Conservation (phyloP, 2,888 invertebrate species). For the Isoperla grammatica region DNA sequence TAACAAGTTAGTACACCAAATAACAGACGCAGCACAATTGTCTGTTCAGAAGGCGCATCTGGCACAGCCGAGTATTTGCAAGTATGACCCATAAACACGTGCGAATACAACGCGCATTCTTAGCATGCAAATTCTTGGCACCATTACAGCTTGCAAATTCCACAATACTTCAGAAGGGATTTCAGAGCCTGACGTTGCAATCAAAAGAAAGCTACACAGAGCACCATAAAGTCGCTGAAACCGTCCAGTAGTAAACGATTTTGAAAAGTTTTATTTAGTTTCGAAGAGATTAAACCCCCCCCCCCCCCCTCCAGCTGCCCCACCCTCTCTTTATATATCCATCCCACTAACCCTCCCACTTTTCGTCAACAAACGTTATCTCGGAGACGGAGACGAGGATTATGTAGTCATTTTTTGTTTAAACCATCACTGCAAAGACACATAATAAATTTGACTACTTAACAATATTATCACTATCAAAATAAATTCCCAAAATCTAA, state of each 20-base stretch:
- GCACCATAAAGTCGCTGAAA: constrained; percentile 1
- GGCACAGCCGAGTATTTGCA: too few relatives aligned
- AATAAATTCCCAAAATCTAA: too few relatives aligned
- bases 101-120: not conserved
- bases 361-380: too few relatives aligned
- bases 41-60: too few relatives aligned
- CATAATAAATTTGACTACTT: too few relatives aligned
- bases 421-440: too few relatives aligned
- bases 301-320: not conserved
- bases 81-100: too few relatives aligned
- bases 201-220: constrained; percentile 1
- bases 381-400: too few relatives aligned
- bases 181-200: constrained; percentile 7
- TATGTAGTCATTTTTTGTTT: too few relatives aligned
- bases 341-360: not conserved
- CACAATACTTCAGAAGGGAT: constrained; percentile 14
- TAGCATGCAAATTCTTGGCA: constrained; percentile 12
- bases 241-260: constrained; percentile 4
- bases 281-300: not conserved
- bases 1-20: too few relatives aligned
- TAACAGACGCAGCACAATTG: too few relatives aligned
- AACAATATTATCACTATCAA: too few relatives aligned
- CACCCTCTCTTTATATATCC: not conserved
- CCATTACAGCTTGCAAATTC: constrained; percentile 4
- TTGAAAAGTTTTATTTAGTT: constrained; percentile 6